A percentile compares a stretch with the other conserved stretches of the same genome.
Conservation (phyloP, 2,888 invertebrate genomes). For the Pseudoips prasinana region DNA sequence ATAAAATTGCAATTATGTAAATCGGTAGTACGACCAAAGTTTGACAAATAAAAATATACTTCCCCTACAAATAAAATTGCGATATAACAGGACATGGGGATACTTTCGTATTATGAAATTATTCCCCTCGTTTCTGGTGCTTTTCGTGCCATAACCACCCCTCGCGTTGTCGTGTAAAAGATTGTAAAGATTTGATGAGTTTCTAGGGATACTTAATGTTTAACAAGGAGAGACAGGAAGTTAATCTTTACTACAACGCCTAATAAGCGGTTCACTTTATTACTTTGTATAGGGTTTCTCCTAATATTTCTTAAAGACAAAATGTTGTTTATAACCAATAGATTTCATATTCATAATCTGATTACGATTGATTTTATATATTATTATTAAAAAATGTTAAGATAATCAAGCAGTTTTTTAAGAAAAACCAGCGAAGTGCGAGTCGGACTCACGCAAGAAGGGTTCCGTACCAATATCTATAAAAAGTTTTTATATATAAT, state of each 20-base stretch:
- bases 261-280: background rate
- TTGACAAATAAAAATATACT: slow-evolving; percentile 31
- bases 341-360: no score
- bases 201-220: slow-evolving; percentile 16
- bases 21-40: slow-evolving; percentile 27
- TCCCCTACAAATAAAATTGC: slow-evolving; percentile 33
- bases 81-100: slow-evolving; percentile 30
- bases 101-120: slow-evolving; percentile 35
- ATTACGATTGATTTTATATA: no score
- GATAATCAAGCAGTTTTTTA: no score
- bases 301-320: no score
- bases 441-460: no score
- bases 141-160: slow-evolving; percentile 33
- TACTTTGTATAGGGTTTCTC: no score
- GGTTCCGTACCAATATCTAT: no score
- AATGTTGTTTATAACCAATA: no score
- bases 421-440: no score
- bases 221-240: slow-evolving; percentile 8
- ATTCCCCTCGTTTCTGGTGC: slow-evolving; percentile 26
- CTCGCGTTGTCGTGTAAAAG: slow-evolving; percentile 30
- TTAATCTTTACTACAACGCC: slow-evolving; percentile 19
- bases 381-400: no score
- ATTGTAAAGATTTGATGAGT: slow-evolving; percentile 26
- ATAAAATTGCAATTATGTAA: slow-evolving; percentile 35
- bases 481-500: no score